Evolutionary conservation across 2,888 invertebrate genomes (phyloP).

Genomic region (Schizaphis graminum): DNA sequence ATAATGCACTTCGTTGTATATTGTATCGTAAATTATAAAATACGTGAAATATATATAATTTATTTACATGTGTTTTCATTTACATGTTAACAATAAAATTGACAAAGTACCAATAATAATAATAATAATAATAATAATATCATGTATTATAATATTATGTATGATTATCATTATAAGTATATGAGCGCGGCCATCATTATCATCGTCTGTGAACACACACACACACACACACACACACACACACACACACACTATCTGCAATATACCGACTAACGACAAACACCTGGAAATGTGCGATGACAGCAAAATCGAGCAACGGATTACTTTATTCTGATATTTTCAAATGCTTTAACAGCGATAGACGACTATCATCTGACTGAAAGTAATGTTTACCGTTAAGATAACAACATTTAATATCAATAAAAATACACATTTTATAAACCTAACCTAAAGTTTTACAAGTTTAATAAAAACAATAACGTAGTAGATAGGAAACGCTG

Average conservation of each 20-base stretch:
- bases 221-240: neutral
- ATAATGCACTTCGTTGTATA: neutral
- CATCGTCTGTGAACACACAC: neutral
- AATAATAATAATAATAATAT: no score
- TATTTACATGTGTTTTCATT: neutral
- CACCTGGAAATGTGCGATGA: neutral
- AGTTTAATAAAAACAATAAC: neutral
- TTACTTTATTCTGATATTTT: neutral
- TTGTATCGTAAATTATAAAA: neutral
- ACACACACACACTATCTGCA: neutral
- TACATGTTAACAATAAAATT: neutral
- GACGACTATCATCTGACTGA: neutral
- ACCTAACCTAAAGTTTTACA: neutral
- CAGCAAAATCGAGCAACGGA: neutral
- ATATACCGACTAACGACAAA: neutral
- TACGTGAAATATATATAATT: neutral
- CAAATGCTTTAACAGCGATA: neutral
- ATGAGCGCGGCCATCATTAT: neutral
- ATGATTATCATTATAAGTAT: neutral
- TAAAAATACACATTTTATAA: neutral
- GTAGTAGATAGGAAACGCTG: neutral
- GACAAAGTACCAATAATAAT: neutral
- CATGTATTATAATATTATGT: no score
- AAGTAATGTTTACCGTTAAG: neutral
- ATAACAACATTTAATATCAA: neutral